Percentiles rank a stretch among this genome's conserved stretches.
phyloP scores from a whole-genome alignment of 2,113 vertebrate species.

The Egretta garzetta region DNA sequence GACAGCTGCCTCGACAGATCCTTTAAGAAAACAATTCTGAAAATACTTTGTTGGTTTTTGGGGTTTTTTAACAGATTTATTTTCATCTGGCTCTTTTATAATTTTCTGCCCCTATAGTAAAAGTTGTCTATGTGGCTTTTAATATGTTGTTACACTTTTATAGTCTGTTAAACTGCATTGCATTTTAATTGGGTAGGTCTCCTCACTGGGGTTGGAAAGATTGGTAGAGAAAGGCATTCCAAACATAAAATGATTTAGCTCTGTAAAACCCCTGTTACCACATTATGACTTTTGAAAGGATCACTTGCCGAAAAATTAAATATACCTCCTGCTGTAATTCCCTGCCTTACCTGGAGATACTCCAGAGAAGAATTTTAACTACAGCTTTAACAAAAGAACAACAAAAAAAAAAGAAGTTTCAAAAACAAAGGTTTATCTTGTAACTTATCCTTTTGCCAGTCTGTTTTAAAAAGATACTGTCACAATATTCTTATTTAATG shows the following conservation, averaged over 20 bases:
- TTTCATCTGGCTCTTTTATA: not conserved
- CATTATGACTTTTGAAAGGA: not conserved
- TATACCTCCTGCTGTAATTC: not conserved
- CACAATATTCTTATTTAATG: not conserved
- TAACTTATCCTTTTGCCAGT: not conserved
- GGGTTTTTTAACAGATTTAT: not conserved
- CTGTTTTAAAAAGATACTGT: not conserved
- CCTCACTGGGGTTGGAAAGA: not conserved
- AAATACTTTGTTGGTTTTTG: not conserved
- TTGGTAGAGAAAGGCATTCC: not conserved
- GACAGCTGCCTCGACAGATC: not conserved
- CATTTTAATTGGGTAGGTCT: not conserved
- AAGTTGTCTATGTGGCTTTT: not conserved
- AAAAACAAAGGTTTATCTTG: not conserved
- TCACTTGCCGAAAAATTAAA: not conserved
- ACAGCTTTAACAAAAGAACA: not conserved
- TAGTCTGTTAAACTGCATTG: not conserved
- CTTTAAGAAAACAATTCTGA: not conserved
- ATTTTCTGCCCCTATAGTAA: not conserved
- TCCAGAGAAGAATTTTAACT: not conserved
- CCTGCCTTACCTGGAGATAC: not conserved
- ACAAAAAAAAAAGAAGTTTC: not conserved
- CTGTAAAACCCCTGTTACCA: not conserved
- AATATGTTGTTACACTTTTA: not conserved
- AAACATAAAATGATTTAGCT: not conserved